Base-by-base conservation (phyloP, 2,113 vertebrate genomes). In the Brachyhypopomus occidentalis region DNA sequence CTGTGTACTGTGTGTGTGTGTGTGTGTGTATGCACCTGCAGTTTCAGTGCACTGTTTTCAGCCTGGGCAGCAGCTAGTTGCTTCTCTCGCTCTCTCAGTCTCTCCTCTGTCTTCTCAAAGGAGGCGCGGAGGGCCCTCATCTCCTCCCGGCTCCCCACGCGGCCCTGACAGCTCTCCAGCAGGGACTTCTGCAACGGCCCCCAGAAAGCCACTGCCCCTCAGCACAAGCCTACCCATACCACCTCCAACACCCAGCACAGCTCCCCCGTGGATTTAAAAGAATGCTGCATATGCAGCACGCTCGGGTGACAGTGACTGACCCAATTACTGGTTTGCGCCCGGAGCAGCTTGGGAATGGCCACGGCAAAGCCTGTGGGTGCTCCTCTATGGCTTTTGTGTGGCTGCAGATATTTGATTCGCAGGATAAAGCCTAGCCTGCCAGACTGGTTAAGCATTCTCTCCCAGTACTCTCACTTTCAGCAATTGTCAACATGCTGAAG, bases 21-120 rank as follows among this genome's bases (percentile, higher is more conserved):
- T 56, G 76, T 38, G 64, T 36, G 16, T 27, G 36, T 19, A n/a
- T n/a, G 23, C 38, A 99, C 98, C 96, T 98, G 96, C 73, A 96
- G 91, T 84, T 93, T 96, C 84, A 99, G 89, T 72, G 95, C 91
- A 84, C 94, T 93, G 88, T 98, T 98, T 88, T 98, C 96, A 6
- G 91, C 92, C n/a, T 96, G 92, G 0, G 94, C 95, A 0, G 89
- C 91, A 30, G 95, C 94, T 72, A 99, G 88, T 87, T 96, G 94
- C 77, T 83, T 89, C 87, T 98, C 95, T 70, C 92, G 96, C 70
- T 97, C 95, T 86, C 89, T 92, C 75, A 98, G 93, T 81, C 92
- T 92, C 77, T 95, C 94, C 92, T 97, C 90, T 0, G 96, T 95
- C 25, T 93, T 92, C n/a, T 95, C 92, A 0, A 93, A 95, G 0